Evolutionary conservation across 2,797 vertebrate species (phyloP).

Genomic region (Pachyuromys duprasi): DNA sequence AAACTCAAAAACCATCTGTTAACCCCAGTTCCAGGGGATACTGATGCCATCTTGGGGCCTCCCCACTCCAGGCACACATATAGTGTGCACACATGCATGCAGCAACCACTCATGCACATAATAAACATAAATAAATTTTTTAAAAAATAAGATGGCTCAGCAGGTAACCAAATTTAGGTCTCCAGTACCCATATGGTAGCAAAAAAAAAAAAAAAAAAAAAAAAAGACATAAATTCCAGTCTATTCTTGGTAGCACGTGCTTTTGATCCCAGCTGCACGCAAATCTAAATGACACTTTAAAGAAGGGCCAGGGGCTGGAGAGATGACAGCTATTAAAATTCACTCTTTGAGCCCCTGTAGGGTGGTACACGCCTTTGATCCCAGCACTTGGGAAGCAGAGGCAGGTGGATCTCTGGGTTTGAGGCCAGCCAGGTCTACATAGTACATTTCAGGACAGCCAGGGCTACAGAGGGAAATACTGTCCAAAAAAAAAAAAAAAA

Average conservation of each 20-base stretch:
- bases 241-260: background rate
- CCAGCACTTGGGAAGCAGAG: background rate
- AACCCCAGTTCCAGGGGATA: too few species aligned
- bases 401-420: background rate
- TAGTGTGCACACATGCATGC: background rate
- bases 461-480: background rate
- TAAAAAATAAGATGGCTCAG: background rate
- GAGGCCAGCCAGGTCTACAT: background rate
- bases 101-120: background rate
- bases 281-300: too few species aligned
- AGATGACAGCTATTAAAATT: too few species aligned
- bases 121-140: background rate
- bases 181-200: background rate
- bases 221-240: background rate
- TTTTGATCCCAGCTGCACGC: background rate
- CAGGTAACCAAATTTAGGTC: background rate
- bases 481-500: background rate
- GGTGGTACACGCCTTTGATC: background rate
- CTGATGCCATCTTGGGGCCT: too few species aligned
- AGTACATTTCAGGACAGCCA: background rate
- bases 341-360: too few species aligned
- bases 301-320: too few species aligned
- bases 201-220: background rate
- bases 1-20: too few species aligned
- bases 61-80: background rate